Conservation (phyloP, 2,113 vertebrate genomes). For the Ploceus nigricollis region DNA sequence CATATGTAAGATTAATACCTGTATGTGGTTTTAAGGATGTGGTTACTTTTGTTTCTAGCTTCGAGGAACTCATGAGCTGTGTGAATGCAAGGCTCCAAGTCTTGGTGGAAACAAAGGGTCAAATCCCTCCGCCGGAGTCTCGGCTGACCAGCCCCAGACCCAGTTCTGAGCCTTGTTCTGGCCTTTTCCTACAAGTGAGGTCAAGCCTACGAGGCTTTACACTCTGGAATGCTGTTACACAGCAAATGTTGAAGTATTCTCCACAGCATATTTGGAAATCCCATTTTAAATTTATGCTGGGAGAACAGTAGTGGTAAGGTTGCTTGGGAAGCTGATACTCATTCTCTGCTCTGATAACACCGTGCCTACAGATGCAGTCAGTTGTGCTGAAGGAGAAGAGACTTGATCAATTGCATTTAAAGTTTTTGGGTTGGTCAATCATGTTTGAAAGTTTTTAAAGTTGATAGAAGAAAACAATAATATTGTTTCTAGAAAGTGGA, state of each 20-base stretch:
- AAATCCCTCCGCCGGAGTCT: not conserved
- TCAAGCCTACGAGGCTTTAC: not conserved
- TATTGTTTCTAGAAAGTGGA: not conserved
- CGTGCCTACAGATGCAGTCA: not conserved
- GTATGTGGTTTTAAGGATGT: not conserved
- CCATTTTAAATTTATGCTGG: not conserved
- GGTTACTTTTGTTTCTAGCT: not conserved
- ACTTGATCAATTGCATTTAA: not conserved
- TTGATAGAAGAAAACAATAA: not conserved
- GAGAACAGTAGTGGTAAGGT: not conserved
- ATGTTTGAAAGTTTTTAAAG: not conserved
- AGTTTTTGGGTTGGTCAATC: not conserved
- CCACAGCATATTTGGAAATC: not conserved
- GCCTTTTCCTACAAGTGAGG: not conserved
- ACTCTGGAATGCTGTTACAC: not conserved
- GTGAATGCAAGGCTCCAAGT: not conserved
- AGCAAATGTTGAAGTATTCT: not conserved
- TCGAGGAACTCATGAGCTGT: not conserved
- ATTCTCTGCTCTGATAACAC: not conserved
- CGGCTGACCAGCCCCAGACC: accelerated
- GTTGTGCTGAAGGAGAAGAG: not conserved
- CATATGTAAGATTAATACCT: not conserved
- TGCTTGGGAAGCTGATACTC: not conserved
- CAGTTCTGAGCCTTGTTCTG: not conserved
- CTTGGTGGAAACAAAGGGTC: not conserved